Percentiles rank a stretch among this genome's conserved stretches.
These are phyloP conservation scores for Coptodon rendalli DNA, from an alignment of 2,113 vertebrate species.

Conservation along the genomic window DNA sequence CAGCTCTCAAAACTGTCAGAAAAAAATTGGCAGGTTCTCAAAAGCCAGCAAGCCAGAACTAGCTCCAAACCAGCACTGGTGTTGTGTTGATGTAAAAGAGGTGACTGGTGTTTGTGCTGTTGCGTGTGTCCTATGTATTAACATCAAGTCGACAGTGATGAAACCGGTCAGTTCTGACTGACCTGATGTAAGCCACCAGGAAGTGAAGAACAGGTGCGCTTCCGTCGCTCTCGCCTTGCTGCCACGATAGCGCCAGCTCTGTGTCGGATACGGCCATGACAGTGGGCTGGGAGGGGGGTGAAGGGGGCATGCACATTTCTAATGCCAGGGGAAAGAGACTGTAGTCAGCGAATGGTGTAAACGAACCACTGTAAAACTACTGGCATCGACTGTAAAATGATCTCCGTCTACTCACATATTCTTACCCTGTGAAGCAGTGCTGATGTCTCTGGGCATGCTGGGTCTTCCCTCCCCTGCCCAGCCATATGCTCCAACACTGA, in stretches of 20 bases:
- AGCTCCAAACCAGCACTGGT: not conserved
- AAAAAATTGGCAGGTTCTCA: not conserved
- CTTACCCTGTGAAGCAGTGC: conserved; percentile 85
- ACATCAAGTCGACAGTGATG: not conserved
- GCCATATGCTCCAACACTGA: conserved; percentile 83
- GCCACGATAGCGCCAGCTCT: conserved; percentile 91
- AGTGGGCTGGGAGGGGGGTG: conserved; percentile 77
- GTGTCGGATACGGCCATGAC: conserved; percentile 85
- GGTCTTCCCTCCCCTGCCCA: conserved; percentile 82
- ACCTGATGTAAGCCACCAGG: conserved; percentile 89
- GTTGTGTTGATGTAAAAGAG: not conserved
- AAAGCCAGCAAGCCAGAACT: not conserved
- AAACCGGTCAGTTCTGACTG: not conserved
- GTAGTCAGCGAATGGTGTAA: not conserved
- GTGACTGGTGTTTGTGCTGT: not conserved
- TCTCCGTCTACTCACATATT: not conserved
- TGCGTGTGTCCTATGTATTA: not conserved
- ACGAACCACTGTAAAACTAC: not conserved
- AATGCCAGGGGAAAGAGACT: conserved; percentile 6
- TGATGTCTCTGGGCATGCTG: conserved; percentile 81
- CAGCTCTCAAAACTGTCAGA: not conserved
- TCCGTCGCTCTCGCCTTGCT: conserved; percentile 77
- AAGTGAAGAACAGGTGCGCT: conserved; percentile 83
- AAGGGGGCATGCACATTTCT: conserved; percentile 86
- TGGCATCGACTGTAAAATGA: not conserved